Percentiles rank a stretch among this genome's conserved stretches.
Evolutionary conservation across 1,140 invertebrate genomes (phyloP).

Genomic region (Musca domestica): DNA sequence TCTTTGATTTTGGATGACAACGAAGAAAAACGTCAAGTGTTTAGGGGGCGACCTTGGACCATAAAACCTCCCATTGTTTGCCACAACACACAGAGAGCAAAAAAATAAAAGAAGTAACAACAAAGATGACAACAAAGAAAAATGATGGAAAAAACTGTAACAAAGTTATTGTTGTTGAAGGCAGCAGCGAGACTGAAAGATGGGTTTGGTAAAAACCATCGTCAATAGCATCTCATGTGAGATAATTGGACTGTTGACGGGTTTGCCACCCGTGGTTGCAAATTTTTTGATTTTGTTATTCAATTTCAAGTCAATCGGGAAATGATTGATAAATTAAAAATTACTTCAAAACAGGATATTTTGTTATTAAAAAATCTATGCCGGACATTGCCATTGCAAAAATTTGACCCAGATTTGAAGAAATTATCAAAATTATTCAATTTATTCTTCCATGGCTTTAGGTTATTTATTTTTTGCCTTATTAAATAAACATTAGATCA

Average conservation of each 20-base stretch:
- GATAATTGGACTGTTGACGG: background rate
- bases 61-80: conserved; percentile 40
- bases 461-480: no score
- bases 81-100: background rate
- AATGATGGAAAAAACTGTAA: background rate
- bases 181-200: background rate
- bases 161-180: background rate
- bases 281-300: no score
- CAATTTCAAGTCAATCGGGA: background rate
- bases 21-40: conserved; percentile 37
- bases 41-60: conserved; percentile 47
- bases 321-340: background rate
- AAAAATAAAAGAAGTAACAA: background rate
- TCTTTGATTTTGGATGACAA: conserved; percentile 7
- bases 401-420: no score
- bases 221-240: background rate
- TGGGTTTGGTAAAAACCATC: background rate
- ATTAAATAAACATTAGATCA: no score
- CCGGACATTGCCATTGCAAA: no score
- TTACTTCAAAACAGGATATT: background rate
- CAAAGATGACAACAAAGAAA: conserved; percentile 7
- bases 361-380: no score
- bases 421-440: no score
- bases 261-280: background rate
- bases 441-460: no score